Evolutionary conservation across 2,888 invertebrate genomes (phyloP).

Genomic region (Nomada fabriciana): DNA sequence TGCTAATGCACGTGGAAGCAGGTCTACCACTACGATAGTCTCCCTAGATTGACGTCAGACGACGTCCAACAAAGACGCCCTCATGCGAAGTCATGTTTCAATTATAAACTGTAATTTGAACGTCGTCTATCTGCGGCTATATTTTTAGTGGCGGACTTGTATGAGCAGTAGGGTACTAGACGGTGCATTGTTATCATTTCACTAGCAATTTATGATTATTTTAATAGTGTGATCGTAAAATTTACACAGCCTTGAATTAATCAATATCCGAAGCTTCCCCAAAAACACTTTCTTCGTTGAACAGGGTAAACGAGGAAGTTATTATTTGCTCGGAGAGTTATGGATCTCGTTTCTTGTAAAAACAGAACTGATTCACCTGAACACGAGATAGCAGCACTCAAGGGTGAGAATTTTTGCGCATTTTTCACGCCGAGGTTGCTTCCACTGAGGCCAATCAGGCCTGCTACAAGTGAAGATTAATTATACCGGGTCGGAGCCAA

Average conservation of each 20-base stretch:
- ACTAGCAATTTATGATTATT: no score
- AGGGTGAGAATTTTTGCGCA: conserved; percentile 8
- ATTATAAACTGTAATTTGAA: no score
- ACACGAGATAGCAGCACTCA: background rate
- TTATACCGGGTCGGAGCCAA: conserved; percentile 34
- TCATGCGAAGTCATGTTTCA: no score
- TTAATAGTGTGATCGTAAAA: background rate
- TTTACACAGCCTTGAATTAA: background rate
- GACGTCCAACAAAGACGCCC: no score
- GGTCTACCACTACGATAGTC: no score
- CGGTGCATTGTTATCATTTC: no score
- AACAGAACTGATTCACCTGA: background rate
- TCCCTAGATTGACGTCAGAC: no score
- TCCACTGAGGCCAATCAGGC: conserved; percentile 24
- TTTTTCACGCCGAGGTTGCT: conserved; percentile 32
- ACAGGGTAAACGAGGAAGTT: conserved; percentile 5
- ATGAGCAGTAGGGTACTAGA: no score
- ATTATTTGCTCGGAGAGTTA: conserved; percentile 1
- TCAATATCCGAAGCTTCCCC: background rate
- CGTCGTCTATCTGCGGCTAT: no score
- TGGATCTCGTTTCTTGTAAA: background rate
- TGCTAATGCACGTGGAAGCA: no score
- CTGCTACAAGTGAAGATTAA: conserved; percentile 53
- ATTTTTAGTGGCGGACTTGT: no score
- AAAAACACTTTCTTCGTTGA: background rate